These are phyloP conservation scores for Montipora efflorescens DNA, from an alignment of 64 coral and sea anemone genomes.

Conservation along the genomic window DNA sequence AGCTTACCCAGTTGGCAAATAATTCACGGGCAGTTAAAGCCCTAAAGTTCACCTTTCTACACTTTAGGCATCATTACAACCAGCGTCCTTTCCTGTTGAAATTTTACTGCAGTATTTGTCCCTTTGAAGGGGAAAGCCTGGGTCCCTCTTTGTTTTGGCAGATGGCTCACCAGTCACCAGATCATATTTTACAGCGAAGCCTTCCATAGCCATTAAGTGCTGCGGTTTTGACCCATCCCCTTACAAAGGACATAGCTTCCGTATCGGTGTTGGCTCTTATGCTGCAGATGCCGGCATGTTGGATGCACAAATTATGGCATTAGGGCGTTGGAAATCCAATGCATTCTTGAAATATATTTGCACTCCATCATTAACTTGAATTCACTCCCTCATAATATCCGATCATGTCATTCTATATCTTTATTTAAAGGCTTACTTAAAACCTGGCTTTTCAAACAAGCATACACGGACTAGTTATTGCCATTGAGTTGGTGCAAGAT, in stretches of 20 bases:
- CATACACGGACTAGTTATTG: too few species aligned
- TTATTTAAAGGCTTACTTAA: too few species aligned
- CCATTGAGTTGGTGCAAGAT: too few species aligned
- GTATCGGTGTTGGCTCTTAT: slow-evolving; percentile 37
- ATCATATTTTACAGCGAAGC: neutral
- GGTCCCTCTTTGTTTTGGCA: neutral
- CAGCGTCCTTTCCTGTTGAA: slow-evolving; percentile 28
- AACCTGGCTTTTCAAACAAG: too few species aligned
- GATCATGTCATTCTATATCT: too few species aligned
- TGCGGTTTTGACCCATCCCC: slow-evolving; percentile 12
- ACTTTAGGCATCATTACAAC: neutral
- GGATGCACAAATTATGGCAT: slow-evolving; percentile 31
- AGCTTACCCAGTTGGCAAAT: neutral
- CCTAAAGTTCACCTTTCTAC: neutral
- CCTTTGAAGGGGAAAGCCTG: neutral
- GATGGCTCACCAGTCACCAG: slow-evolving; percentile 20
- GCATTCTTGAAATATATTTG: slow-evolving; percentile 30
- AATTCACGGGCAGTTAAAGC: neutral
- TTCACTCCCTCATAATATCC: too few species aligned
- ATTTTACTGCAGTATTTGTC: neutral
- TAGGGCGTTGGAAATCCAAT: slow-evolving; percentile 49
- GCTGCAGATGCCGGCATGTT: slow-evolving; percentile 35
- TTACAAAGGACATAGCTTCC: slow-evolving; percentile 56
- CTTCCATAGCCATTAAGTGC: slow-evolving; percentile 1
- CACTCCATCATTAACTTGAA: neutral